These are phyloP conservation scores for Leptoteleia sp. DNA, from an alignment of 1,140 invertebrate genomes.

Conservation along the genomic window DNA sequence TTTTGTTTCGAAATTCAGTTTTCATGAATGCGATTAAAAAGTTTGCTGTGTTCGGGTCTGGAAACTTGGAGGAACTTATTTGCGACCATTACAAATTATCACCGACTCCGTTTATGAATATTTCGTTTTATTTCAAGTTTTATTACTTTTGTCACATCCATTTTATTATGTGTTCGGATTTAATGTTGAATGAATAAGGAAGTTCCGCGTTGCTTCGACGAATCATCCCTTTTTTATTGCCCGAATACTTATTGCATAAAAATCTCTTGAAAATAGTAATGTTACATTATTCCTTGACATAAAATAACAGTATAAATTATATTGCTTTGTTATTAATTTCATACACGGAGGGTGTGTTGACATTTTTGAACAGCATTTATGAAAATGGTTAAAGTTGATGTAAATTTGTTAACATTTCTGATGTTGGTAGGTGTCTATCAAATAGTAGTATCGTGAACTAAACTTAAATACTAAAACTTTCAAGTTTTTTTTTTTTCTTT, in stretches of 20 bases:
- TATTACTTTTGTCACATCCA: conserved; percentile 34
- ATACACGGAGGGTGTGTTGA: no score
- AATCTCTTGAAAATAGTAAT: no score
- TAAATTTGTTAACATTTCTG: no score
- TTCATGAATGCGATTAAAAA: conserved; percentile 56
- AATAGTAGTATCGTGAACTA: no score
- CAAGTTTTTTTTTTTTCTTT: no score
- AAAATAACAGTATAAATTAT: no score
- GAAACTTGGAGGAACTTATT: conserved; percentile 43
- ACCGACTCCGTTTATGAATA: conserved; percentile 41
- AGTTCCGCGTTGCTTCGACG: background rate
- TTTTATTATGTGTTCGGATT: conserved; percentile 33
- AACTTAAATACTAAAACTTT: no score
- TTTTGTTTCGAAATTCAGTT: conserved; percentile 41
- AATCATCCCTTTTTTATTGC: background rate
- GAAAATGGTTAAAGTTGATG: no score
- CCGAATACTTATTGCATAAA: background rate
- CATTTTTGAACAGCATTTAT: no score
- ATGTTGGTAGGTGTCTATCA: no score
- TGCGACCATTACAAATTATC: conserved; percentile 49
- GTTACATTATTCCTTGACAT: background rate
- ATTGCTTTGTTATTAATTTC: no score
- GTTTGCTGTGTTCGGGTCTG: conserved; percentile 24
- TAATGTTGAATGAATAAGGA: conserved; percentile 5
- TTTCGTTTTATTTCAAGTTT: conserved; percentile 35